Conservation (phyloP, 2,888 invertebrate species). For the Sesia bembeciformis region DNA sequence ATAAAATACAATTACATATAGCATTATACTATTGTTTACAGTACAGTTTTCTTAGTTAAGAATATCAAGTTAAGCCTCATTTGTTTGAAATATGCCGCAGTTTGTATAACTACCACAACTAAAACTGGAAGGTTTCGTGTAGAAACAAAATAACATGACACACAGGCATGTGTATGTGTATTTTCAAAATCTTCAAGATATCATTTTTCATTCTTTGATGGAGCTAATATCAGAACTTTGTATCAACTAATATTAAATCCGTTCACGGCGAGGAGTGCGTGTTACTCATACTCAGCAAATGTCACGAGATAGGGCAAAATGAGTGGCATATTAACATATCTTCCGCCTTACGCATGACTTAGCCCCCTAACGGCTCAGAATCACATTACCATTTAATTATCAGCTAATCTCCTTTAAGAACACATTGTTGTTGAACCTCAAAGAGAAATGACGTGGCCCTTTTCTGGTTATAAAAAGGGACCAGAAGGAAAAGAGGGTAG, state of each 20-base stretch:
- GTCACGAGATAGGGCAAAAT: conserved; percentile 14
- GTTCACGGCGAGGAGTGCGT: conserved; percentile 5
- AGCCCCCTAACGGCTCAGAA: conserved; percentile 7
- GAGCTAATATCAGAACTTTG: no score
- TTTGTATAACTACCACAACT: no score
- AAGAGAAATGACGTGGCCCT: conserved; percentile 18
- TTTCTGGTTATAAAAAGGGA: conserved; percentile 1
- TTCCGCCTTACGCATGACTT: conserved; percentile 5
- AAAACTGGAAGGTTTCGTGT: no score
- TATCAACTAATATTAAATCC: neutral
- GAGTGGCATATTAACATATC: conserved; percentile 21
- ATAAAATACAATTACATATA: no score
- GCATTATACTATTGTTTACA: no score
- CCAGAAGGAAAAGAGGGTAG: conserved; percentile 16
- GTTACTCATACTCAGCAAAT: conserved; percentile 9
- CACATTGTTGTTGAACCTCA: conserved; percentile 13
- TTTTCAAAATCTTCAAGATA: no score
- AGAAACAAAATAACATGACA: no score
- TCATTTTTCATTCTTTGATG: no score
- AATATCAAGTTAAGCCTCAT: no score
- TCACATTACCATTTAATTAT: conserved; percentile 12
- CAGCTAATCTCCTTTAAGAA: conserved; percentile 1
- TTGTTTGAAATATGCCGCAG: no score
- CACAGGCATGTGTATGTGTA: no score
- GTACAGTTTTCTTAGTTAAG: no score